phyloP scores from a whole-genome alignment of 2,113 vertebrate genomes.

The Siniperca knerii region DNA sequence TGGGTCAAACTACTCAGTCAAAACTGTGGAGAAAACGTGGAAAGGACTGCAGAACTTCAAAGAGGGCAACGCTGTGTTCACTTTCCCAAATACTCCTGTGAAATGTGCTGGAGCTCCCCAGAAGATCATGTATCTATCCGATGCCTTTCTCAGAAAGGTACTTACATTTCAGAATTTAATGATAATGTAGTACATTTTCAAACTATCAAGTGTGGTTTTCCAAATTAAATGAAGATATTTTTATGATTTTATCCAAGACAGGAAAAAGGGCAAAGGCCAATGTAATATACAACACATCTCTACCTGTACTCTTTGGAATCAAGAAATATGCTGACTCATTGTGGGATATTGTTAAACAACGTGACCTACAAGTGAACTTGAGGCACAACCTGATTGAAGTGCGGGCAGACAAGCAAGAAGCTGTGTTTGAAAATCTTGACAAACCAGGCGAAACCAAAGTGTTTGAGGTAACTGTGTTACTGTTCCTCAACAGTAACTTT shows the following conservation, averaged over 20 bases:
- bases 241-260: constrained; percentile 76
- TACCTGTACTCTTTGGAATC: constrained; percentile 92
- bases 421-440: constrained; percentile 95
- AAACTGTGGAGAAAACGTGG: constrained; percentile 97
- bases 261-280: constrained; percentile 92
- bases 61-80: constrained; percentile 95
- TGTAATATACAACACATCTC: constrained; percentile 93
- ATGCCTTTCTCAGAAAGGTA: constrained; percentile 93
- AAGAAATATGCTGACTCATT: constrained; percentile 95
- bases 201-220: neutral
- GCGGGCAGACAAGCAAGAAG: constrained; percentile 91
- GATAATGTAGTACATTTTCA: neutral
- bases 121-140: constrained; percentile 98
- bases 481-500: neutral
- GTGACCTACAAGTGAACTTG: constrained; percentile 90
- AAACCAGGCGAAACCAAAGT: constrained; percentile 91
- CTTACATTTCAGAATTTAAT: neutral
- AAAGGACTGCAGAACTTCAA: constrained; percentile 92
- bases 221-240: neutral
- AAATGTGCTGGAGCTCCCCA: constrained; percentile 98
- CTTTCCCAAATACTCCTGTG: constrained; percentile 93
- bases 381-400: constrained; percentile 92
- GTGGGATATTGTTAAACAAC: constrained; percentile 88
- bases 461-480: constrained; percentile 83
- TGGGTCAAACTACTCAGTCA: constrained; percentile 94